Evolutionary conservation across 2,113 vertebrate species (phyloP).

Genomic region (Leiothrix lutea): DNA sequence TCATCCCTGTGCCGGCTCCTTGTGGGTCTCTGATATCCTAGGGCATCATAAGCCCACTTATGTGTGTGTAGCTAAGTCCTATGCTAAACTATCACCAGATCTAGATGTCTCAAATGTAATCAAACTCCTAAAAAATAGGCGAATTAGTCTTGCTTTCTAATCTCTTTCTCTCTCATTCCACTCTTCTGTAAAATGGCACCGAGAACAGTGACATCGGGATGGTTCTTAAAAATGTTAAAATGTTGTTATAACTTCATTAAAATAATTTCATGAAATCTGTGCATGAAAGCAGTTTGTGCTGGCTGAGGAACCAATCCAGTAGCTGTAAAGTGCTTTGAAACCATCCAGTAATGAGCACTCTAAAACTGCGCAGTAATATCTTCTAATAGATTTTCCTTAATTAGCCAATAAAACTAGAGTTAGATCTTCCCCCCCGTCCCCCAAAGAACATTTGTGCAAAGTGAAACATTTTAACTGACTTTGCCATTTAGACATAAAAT

Average conservation of each 20-base stretch:
- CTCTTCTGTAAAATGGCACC: background rate
- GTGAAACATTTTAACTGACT: background rate
- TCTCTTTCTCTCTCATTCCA: background rate
- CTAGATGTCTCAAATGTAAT: background rate
- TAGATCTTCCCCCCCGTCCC: background rate
- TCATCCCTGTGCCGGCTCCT: background rate
- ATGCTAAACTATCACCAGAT: background rate
- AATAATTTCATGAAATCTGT: background rate
- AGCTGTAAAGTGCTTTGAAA: background rate
- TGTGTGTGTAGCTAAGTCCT: background rate
- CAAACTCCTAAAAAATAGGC: background rate
- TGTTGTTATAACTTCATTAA: background rate
- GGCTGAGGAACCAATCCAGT: background rate
- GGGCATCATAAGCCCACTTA: background rate
- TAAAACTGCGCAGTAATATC: background rate
- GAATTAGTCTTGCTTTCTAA: background rate
- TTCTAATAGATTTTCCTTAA: conserved; percentile 18
- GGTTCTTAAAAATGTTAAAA: background rate
- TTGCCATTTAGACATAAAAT: background rate
- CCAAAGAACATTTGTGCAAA: background rate
- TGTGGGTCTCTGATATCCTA: background rate
- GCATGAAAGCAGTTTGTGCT: background rate
- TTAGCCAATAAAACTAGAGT: background rate
- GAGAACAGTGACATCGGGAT: background rate
- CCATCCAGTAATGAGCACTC: background rate